Base-by-base conservation (phyloP, 92 coral and sea anemone species). In the Porites rus region DNA sequence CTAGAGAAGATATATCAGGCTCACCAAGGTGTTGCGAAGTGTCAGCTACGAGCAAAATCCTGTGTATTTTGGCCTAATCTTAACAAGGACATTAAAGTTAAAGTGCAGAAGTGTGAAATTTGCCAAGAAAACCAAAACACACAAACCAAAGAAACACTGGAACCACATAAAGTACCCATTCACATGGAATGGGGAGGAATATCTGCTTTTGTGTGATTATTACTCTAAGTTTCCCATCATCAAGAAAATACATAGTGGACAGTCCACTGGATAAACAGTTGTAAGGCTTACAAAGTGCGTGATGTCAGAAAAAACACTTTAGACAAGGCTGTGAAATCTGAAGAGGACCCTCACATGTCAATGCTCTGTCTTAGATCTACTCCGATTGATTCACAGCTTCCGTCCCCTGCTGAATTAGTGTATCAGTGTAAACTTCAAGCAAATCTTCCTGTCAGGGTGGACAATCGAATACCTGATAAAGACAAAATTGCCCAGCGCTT, bases 151-250 rank as follows among this genome's bases (percentile, higher is more conserved):
- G 31, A 28, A 28, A 28, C 31, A 28, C 4, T 28, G 31, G 31
- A 28, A 28, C 31, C 31, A 28, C 31, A 28, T 28, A 3, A 28
- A 28, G 31, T 28, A 28, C 31, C 31, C 31, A 28, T 79, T 87
- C 74, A 25, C 50, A 1, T 69, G 72, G 65, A 67, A 60, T 50
- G 25, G 25, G 25, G 25, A 24, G 25, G 25, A 24, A 24, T 24
- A 24, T 24, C 25, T 24, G 25, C 0, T 24, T 24, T 77, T 85
- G 18, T 71, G 70, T 58, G 84, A 78, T 63, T 86, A 86, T 50
- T 87, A 87, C 68, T 87, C 86, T 31, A 87, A 79, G 64, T 80
- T 72, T 78, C 77, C 65, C 4, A 59, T 87, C 19, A 28, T 81
- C 81, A 87, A 77, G 65, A 81, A 87, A 53, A 64, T 81, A 20